A percentile compares a stretch with the other conserved stretches of the same genome.
These are phyloP conservation scores for Chiloscyllium punctatum DNA, from an alignment of 2,797 vertebrate species.

Conservation along the genomic window DNA sequence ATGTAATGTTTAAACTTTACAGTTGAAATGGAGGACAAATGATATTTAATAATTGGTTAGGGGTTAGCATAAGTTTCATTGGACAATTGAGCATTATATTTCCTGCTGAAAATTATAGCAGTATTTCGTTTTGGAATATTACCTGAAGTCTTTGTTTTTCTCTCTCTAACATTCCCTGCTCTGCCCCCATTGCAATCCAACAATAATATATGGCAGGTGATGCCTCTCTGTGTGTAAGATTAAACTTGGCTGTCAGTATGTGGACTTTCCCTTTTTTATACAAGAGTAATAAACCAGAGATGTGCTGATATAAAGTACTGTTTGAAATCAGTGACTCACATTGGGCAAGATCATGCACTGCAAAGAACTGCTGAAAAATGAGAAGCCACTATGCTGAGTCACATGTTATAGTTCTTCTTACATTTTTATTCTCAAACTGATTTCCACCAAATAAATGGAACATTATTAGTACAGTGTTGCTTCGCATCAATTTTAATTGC, in stretches of 20 bases:
- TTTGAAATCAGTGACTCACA: not conserved
- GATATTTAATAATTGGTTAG: not conserved
- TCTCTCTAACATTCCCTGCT: too few species aligned
- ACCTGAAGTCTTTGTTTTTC: not conserved
- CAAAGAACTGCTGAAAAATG: not conserved
- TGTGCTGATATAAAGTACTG: too few species aligned
- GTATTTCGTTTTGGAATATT: not conserved
- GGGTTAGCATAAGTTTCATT: not conserved
- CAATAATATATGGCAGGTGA: not conserved
- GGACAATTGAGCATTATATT: not conserved
- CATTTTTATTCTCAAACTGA: not conserved
- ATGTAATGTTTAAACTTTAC: not conserved
- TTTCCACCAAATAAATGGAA: not conserved
- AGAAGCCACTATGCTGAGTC: not conserved
- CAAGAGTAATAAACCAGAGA: not conserved
- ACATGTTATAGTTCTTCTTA: not conserved
- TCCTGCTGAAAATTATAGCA: not conserved
- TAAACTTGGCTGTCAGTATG: not conserved
- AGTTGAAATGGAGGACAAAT: not conserved
- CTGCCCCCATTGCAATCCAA: too few species aligned
- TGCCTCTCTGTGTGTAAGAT: not conserved
- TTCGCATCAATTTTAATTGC: not conserved
- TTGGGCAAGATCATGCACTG: not conserved
- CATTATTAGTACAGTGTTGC: not conserved
- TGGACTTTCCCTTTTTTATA: too few species aligned